A percentile compares a stretch with the other conserved stretches of the same genome.
phyloP scores from a whole-genome alignment of 2,888 invertebrate species.

The Rotaria macrura region DNA sequence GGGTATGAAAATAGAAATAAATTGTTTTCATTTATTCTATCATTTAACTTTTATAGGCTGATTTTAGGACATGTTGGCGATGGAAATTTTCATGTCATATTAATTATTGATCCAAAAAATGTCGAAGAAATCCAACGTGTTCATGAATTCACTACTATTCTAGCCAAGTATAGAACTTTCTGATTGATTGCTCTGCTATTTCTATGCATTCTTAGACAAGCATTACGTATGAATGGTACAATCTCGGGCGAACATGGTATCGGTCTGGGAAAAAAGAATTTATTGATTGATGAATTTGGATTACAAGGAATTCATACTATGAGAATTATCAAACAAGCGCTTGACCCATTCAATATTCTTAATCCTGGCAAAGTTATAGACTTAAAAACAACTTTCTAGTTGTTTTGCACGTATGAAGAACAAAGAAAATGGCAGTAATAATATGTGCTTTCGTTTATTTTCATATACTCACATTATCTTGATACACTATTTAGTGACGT shows the following conservation, averaged over 20 bases:
- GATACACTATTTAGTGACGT: too few species aligned
- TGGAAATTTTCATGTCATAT: slow-evolving; percentile 54
- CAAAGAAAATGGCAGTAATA: too few species aligned
- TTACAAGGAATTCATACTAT: slow-evolving; percentile 47
- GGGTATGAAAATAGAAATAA: slow-evolving; percentile 30
- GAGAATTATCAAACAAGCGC: slow-evolving; percentile 48
- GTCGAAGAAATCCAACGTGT: slow-evolving; percentile 42
- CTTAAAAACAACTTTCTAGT: background rate
- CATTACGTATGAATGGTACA: background rate
- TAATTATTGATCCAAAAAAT: slow-evolving; percentile 49
- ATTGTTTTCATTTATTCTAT: background rate
- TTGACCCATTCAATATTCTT: slow-evolving; percentile 54
- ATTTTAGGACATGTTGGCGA: slow-evolving; percentile 55
- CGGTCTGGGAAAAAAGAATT: slow-evolving; percentile 52
- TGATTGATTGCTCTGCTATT: background rate
- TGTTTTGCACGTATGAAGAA: background rate
- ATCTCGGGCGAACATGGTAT: slow-evolving; percentile 54
- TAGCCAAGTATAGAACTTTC: slow-evolving; percentile 40
- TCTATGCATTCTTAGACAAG: background rate
- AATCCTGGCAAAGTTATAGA: slow-evolving; percentile 51
- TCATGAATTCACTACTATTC: slow-evolving; percentile 40
- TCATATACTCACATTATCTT: too few species aligned
- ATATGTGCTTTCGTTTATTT: too few species aligned
- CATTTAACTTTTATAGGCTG: slow-evolving; percentile 43
- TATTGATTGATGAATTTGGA: slow-evolving; percentile 51